Evolutionary conservation across 2,113 vertebrate species (phyloP).

Genomic region (Machaerirhynchus nigripectus): DNA sequence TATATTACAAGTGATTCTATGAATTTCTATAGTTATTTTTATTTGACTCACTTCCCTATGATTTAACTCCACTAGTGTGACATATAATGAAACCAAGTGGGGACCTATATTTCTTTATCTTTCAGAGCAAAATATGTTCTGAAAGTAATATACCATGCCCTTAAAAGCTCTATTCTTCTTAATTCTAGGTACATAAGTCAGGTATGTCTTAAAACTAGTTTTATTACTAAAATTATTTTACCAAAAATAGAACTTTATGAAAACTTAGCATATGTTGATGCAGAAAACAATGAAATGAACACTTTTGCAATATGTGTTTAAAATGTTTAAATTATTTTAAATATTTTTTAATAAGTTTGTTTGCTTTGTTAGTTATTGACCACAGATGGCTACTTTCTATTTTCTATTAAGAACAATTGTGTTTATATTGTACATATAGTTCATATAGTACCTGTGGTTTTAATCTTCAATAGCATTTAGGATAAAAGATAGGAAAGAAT

Average conservation of each 20-base stretch:
- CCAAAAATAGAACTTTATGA: neutral
- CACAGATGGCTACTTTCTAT: neutral
- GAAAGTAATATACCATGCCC: neutral
- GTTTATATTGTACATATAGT: neutral
- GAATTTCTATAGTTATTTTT: neutral
- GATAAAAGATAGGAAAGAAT: conserved; percentile 30
- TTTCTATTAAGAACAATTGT: neutral
- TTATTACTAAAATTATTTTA: neutral
- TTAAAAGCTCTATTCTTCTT: neutral
- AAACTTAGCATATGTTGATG: neutral
- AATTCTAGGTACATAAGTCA: neutral
- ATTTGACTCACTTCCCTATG: neutral
- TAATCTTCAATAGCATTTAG: conserved; percentile 7
- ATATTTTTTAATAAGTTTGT: neutral
- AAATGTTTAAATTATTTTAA: neutral
- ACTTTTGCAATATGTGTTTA: neutral
- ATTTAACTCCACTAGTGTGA: neutral
- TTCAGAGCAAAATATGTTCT: neutral
- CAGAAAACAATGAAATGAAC: neutral
- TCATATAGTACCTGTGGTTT: neutral
- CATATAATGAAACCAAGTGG: neutral
- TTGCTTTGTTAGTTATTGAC: conserved; percentile 26
- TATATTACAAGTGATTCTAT: neutral
- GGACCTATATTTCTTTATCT: neutral
- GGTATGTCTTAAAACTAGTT: neutral